Percentiles rank a stretch among this genome's conserved stretches.
phyloP scores from a whole-genome alignment of 2,113 vertebrate genomes.

The Mirza zaza region DNA sequence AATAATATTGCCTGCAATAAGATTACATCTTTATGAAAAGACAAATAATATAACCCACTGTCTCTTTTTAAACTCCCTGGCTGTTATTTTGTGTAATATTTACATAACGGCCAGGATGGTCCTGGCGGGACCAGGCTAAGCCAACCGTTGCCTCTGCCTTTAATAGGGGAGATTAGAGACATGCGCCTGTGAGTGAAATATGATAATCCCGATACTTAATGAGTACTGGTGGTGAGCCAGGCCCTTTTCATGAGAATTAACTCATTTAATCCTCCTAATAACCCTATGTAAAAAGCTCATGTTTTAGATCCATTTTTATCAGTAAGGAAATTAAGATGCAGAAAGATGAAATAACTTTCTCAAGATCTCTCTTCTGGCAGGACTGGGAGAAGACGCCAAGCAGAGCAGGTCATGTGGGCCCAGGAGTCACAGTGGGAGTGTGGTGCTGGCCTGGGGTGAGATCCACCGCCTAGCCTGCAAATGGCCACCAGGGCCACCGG shows the following conservation, averaged over 20 bases:
- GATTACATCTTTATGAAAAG: conserved; percentile 27
- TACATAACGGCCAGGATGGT: neutral
- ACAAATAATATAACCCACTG: neutral
- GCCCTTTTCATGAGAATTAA: conserved; percentile 11
- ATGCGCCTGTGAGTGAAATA: neutral
- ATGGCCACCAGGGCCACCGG: too few species aligned
- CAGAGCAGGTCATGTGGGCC: rapidly evolving
- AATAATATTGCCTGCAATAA: neutral
- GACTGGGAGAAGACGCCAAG: neutral
- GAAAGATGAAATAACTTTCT: neutral
- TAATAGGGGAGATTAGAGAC: neutral
- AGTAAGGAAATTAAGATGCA: neutral
- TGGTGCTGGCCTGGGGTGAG: neutral
- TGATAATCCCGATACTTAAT: neutral
- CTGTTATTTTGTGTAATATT: neutral
- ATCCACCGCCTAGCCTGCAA: neutral
- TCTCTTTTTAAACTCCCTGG: neutral
- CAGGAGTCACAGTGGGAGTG: too few species aligned
- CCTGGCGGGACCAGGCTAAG: neutral
- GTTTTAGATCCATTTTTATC: neutral
- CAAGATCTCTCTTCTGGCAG: neutral
- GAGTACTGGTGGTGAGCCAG: neutral
- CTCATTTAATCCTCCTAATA: conserved; percentile 20
- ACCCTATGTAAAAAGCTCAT: neutral
- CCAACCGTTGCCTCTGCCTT: neutral